Conservation (phyloP, 2,797 vertebrate genomes). For the Argentina silus region DNA sequence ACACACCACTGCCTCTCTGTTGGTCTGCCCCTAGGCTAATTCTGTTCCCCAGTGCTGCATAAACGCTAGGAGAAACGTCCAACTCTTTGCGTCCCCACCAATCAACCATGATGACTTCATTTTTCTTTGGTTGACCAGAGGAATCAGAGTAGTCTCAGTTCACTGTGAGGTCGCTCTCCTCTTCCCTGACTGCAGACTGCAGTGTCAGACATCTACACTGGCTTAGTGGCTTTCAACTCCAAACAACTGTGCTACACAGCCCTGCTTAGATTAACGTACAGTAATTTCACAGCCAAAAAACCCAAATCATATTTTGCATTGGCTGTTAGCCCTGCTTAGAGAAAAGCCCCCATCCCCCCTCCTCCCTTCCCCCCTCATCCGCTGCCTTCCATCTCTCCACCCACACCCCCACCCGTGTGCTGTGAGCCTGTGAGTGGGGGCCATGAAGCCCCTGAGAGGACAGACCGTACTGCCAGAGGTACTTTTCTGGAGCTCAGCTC, state of each 20-base stretch:
- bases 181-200: neutral
- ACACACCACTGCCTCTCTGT: slow-evolving; percentile 42
- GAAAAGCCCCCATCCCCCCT: neutral
- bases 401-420: neutral
- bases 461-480: slow-evolving; percentile 66
- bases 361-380: neutral
- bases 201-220: neutral
- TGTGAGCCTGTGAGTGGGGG: slow-evolving; percentile 34
- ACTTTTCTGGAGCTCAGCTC: slow-evolving; percentile 56
- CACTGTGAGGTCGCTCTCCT: neutral
- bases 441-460: slow-evolving; percentile 48
- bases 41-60: slow-evolving; percentile 44
- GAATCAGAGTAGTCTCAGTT: slow-evolving; percentile 10
- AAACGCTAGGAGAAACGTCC: slow-evolving; percentile 36
- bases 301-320: slow-evolving; percentile 1
- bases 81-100: slow-evolving; percentile 8
- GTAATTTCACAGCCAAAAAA: neutral
- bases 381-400: slow-evolving; percentile 29
- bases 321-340: neutral
- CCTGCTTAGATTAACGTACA: neutral
- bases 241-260: neutral
- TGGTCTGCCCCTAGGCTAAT: slow-evolving; percentile 27
- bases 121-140: slow-evolving; percentile 11
- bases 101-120: slow-evolving; percentile 10
- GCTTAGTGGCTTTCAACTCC: neutral